Percentiles rank a stretch among this genome's conserved stretches.
These are phyloP conservation scores for Barbus barbus DNA, from an alignment of 2,113 vertebrate species.

Conservation along the genomic window DNA sequence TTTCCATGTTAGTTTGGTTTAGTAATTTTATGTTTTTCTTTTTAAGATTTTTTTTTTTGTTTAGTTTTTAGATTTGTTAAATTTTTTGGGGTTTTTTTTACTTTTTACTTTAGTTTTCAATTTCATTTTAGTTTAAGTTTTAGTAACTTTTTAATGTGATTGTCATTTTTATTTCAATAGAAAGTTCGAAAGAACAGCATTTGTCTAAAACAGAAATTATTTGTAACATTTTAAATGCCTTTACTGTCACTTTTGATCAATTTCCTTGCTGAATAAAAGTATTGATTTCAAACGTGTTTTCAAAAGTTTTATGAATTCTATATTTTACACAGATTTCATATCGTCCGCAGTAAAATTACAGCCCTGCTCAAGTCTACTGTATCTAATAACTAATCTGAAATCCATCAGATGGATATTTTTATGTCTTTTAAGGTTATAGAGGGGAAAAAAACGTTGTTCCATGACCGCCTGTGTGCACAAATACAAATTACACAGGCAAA, in stretches of 20 bases:
- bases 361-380: slow-evolving; percentile 43
- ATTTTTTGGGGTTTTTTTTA: too few species aligned
- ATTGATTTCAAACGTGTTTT: neutral
- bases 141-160: too few species aligned
- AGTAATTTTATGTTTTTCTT: too few species aligned
- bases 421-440: slow-evolving; percentile 30
- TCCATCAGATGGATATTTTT: slow-evolving; percentile 45
- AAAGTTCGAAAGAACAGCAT: neutral
- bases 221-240: neutral
- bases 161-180: neutral
- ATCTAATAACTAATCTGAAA: slow-evolving; percentile 57
- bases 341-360: slow-evolving; percentile 57
- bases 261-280: neutral
- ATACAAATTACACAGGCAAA: slow-evolving; percentile 49
- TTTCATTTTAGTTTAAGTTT: too few species aligned
- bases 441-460: slow-evolving; percentile 42
- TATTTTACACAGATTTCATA: slow-evolving; percentile 33
- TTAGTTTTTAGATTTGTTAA: too few species aligned
- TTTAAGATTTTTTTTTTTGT: too few species aligned
- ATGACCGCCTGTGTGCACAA: slow-evolving; percentile 48
- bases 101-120: too few species aligned
- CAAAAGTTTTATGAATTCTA: neutral
- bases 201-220: neutral
- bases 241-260: neutral
- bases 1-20: too few species aligned